Conservation (phyloP, 1,140 invertebrate genomes). For the Zaprionus kolodkinae region DNA sequence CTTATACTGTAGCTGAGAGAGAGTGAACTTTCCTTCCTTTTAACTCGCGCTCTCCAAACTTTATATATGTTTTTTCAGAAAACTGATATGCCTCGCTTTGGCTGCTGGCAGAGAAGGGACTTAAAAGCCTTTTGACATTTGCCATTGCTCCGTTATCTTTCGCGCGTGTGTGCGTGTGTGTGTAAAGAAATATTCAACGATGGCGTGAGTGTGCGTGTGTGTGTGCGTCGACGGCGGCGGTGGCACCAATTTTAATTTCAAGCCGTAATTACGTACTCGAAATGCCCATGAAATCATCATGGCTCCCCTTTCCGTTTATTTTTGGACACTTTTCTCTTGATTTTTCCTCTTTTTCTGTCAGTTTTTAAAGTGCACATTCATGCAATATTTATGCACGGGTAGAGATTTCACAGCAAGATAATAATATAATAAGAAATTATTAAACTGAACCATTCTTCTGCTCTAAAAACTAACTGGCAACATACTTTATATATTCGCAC, state of each 20-base stretch:
- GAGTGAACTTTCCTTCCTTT: background rate
- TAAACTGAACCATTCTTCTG: too few species aligned
- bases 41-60: background rate
- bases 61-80: background rate
- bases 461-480: background rate
- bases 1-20: background rate
- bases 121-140: conserved; percentile 43
- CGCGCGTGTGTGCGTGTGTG: background rate
- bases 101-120: too few species aligned
- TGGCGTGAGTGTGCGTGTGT: conserved; percentile 12
- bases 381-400: background rate
- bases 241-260: conserved; percentile 73
- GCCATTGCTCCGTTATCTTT: conserved; percentile 15
- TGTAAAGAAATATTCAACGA: background rate
- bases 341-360: background rate
- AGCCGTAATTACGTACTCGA: conserved; percentile 64
- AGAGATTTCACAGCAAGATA: background rate
- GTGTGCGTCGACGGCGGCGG: conserved; percentile 28
- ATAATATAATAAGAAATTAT: too few species aligned
- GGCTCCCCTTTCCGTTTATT: conserved; percentile 41
- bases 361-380: background rate
- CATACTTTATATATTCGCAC: background rate
- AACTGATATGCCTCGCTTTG: conserved; percentile 6
- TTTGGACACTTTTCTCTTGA: conserved; percentile 4
- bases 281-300: conserved; percentile 53